Conservation (phyloP, 2,888 invertebrate genomes). For the Mimachlamys varia region DNA sequence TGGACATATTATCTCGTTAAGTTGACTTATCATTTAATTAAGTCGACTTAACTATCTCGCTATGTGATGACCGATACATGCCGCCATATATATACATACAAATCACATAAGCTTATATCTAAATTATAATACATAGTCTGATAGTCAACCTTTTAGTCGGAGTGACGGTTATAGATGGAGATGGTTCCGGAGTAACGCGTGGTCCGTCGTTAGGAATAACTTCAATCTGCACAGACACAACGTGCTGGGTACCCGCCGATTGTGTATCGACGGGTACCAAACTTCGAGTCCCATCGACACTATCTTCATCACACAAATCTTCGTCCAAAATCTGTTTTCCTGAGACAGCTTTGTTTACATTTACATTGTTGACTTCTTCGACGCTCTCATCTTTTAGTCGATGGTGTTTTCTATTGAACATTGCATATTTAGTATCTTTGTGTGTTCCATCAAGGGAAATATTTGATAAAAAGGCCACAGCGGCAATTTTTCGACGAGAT, state of each 20-base stretch:
- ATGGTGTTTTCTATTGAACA: slow-evolving; percentile 66
- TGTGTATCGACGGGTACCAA: slow-evolving; percentile 7
- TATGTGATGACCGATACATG: too few relatives aligned
- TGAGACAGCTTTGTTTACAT: slow-evolving; percentile 28
- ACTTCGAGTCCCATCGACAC: slow-evolving; percentile 36
- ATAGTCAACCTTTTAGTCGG: slow-evolving; percentile 49
- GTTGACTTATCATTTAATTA: too few relatives aligned
- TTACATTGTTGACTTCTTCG: slow-evolving; percentile 40
- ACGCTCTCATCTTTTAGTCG: slow-evolving; percentile 56
- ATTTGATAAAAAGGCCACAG: slow-evolving; percentile 96
- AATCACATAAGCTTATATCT: too few relatives aligned
- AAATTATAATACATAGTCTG: too few relatives aligned
- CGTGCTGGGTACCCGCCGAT: slow-evolving; percentile 24
- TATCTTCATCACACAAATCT: background rate
- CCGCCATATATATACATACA: too few relatives aligned
- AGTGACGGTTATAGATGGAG: background rate
- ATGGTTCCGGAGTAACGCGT: background rate
- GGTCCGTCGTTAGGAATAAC: slow-evolving; percentile 15
- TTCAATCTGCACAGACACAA: slow-evolving; percentile 28
- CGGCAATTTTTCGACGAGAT: slow-evolving; percentile 86
- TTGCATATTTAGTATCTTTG: slow-evolving; percentile 83
- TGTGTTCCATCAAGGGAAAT: slow-evolving; percentile 96
- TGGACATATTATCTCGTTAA: too few relatives aligned
- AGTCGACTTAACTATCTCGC: too few relatives aligned
- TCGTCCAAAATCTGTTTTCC: slow-evolving; percentile 5